Evolutionary conservation across 2,888 invertebrate species (phyloP), one percentile per base, ranked within the genome.

Genomic region (Papilio protenor): DNA sequence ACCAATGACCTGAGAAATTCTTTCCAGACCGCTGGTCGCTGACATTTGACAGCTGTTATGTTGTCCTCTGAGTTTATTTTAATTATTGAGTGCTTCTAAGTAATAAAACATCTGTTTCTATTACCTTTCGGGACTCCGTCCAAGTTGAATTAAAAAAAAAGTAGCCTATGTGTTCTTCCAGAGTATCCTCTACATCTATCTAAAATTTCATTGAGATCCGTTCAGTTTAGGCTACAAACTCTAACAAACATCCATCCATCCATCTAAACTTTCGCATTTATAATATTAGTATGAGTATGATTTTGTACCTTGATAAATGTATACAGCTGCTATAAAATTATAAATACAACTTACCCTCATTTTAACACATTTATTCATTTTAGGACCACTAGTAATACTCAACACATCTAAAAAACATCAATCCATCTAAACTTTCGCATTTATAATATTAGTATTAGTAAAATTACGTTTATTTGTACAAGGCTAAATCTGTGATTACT

Each of bases 341-440:
- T 14, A 49, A 49, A 49, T 49, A 16, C 27, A 52, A 89, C 95
- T 89, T 90, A 98, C 98, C 95, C 96, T 96, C 98, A 98, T 98
- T 91, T 97, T 97, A 66, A 97, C 94, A 88, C 99, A 99, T 91
- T 99, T 99, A 77, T 97, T 97, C 94, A 98, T 96, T 90, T 99
- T 99, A 0, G 96, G 96, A 77, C 98, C 97, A 0, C 99, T 99
- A 0, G 98, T 98, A 33, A 99, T 97, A 87, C 99, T 99, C 33
- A 99, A 90, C n/a, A n/a, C n/a, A n/a, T 33, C 33, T 4, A 4
- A 33, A 3, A 33, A 33, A 33, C 33, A 33, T 33, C 33, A 1
- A 27, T 27, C 27, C 27, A 33, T 33, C 33, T 6, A 33, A 33
- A 33, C 33, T 33, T 33, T 5, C 33, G 6, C 5, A 33, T 33